Evolutionary conservation across 2,888 invertebrate species (phyloP).

Genomic region (Erebia epiphron): DNA sequence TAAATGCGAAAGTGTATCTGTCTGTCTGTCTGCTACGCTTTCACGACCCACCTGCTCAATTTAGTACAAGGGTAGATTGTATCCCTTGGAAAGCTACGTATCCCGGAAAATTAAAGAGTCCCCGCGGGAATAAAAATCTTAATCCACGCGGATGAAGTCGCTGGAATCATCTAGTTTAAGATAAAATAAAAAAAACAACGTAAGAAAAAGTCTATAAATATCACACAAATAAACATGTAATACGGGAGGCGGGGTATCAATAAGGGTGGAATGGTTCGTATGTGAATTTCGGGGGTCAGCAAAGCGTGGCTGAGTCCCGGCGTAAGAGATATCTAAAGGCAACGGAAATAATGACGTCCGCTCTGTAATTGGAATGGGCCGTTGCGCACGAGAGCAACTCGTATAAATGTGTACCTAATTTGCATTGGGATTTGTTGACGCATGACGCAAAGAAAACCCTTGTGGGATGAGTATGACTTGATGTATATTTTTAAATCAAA

Average conservation of each 20-base stretch:
- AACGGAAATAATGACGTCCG: conserved; percentile 79
- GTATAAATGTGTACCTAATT: conserved; percentile 16
- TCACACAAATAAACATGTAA: conserved; percentile 11
- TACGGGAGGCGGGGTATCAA: conserved; percentile 8
- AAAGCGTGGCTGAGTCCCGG: conserved; percentile 59
- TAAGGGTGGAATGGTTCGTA: conserved; percentile 20
- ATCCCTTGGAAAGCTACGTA: no score
- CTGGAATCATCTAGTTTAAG: no score
- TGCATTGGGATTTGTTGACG: conserved; percentile 24
- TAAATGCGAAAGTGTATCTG: no score
- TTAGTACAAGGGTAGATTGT: no score
- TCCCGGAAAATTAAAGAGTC: no score
- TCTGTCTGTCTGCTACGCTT: no score
- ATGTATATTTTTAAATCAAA: background rate
- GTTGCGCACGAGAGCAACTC: conserved; percentile 29
- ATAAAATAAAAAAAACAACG: no score
- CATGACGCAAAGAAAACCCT: conserved; percentile 5
- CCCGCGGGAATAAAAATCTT: no score
- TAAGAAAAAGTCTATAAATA: background rate
- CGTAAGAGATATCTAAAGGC: conserved; percentile 59
- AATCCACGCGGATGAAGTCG: no score
- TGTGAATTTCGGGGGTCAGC: conserved; percentile 66
- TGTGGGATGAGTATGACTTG: background rate
- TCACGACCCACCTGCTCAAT: no score
- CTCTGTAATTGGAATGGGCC: conserved; percentile 74